Evolutionary conservation across 2,797 vertebrate genomes (phyloP).

Genomic region (Catamblyrhynchus diadema): DNA sequence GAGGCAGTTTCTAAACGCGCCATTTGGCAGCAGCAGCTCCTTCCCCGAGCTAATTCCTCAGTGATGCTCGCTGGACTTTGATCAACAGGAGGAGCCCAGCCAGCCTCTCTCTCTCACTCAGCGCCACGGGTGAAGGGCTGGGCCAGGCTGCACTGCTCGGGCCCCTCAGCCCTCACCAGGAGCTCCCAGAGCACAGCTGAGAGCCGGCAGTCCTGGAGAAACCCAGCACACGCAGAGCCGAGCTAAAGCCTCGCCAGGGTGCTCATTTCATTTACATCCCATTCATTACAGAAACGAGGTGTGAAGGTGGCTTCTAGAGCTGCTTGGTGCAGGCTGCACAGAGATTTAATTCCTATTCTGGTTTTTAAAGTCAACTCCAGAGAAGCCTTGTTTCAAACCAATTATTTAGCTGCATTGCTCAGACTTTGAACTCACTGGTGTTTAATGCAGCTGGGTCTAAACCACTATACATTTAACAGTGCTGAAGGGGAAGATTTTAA

Average conservation of each 20-base stretch:
- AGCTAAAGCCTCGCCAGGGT: neutral
- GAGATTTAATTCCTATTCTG: neutral
- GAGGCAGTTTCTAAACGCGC: neutral
- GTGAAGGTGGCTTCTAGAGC: conserved; percentile 31
- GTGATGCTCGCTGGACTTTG: neutral
- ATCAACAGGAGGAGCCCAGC: neutral
- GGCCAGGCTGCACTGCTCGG: accelerated
- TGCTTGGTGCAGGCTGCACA: neutral
- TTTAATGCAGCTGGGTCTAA: conserved; percentile 19
- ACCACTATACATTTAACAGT: neutral
- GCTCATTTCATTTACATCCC: neutral
- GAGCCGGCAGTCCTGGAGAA: neutral
- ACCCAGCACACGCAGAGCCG: neutral
- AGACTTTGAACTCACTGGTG: neutral
- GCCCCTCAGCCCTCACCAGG: neutral
- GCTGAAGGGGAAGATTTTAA: neutral
- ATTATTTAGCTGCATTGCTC: neutral
- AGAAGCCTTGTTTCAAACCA: conserved; percentile 13
- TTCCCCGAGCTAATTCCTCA: neutral
- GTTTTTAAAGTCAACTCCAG: neutral
- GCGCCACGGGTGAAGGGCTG: too few relatives aligned
- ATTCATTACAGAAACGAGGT: conserved; percentile 24
- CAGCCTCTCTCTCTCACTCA: neutral
- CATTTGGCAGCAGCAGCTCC: neutral
- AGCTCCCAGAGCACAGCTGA: neutral